Conservation (phyloP, 1,140 invertebrate genomes). For the Pogonomyrmex californicus region DNA sequence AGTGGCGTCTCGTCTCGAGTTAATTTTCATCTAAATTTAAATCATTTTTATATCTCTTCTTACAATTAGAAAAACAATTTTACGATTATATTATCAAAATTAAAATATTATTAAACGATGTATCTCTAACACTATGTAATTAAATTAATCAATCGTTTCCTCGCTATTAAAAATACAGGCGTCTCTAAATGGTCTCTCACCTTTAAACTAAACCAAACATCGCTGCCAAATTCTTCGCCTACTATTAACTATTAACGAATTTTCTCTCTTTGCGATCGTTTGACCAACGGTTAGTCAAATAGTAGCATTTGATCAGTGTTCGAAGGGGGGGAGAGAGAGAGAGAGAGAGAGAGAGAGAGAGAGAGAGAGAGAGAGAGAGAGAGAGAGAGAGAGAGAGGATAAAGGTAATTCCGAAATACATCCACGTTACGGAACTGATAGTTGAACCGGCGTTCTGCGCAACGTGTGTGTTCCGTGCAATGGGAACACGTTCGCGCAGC, state of each 20-base stretch:
- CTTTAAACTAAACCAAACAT: slow-evolving; percentile 34
- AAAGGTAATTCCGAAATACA: slow-evolving; percentile 21
- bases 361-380: no score
- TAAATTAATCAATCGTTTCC: background rate
- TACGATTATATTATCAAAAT: background rate
- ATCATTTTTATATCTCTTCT: background rate
- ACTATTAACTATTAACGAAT: slow-evolving; percentile 35
- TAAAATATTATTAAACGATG: background rate
- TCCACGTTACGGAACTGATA: background rate
- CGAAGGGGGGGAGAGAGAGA: background rate
- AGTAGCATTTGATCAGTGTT: slow-evolving; percentile 22
- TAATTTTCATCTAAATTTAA: background rate
- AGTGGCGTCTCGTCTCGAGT: background rate
- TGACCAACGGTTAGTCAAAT: slow-evolving; percentile 34
- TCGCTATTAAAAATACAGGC: background rate
- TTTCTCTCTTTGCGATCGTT: slow-evolving; percentile 31
- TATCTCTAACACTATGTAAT: background rate
- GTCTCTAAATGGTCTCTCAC: background rate
- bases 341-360: no score
- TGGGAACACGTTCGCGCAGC: slow-evolving; percentile 6
- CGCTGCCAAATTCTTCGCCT: slow-evolving; percentile 1
- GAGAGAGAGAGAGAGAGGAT: no score
- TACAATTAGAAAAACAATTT: background rate
- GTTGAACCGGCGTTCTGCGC: background rate
- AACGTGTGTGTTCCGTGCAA: background rate